Evolutionary conservation across 2,888 invertebrate species (phyloP), one percentile per base, ranked within the genome.

Genomic region (Xiphydria camelus): DNA sequence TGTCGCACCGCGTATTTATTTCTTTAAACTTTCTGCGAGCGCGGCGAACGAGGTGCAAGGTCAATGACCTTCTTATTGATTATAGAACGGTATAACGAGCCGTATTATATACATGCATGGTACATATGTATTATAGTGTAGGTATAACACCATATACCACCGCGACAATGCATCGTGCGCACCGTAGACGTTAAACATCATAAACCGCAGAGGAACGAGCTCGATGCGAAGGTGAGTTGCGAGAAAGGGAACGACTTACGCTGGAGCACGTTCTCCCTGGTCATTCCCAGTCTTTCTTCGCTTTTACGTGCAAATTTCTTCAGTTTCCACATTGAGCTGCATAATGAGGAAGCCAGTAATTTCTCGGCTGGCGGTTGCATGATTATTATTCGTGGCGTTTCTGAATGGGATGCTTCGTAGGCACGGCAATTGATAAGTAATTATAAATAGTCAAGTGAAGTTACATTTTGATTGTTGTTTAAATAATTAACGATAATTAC

Each of bases 21-120:
- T n/a, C n/a, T n/a, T n/a, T n/a, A n/a, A n/a, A n/a, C n/a, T n/a
- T n/a, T n/a, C n/a, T n/a, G n/a, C n/a, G n/a, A n/a, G n/a, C n/a
- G n/a, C 29, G 15, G 12, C 29, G 29, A n/a, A 7, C 10, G 9
- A 20, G 21, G 7, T 20, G 12, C 15, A 33, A 12, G 40, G 46
- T 44, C 44, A 29, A 44, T 39, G 44, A 52, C 49, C 49, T 54
- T 40, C 29, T 35, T 7, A 21, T 31, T 37, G 45, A 50, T 53
- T 47, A n/a, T n/a, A 49, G 35, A 47, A 21, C 9, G 20, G 35
- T 22, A 12, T 23, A 34, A 34, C 19, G 20, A 10, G 15, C 37
- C 10, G 19, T 31, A 33, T 31, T 12, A 12, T 14, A 19, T 29
- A 34, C 26, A 12, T 33, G 14, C 39, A 35, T 5, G 18, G 40